These are phyloP conservation scores for Amitus sp. DNA, from an alignment of 2,888 invertebrate species.

Conservation along the genomic window DNA sequence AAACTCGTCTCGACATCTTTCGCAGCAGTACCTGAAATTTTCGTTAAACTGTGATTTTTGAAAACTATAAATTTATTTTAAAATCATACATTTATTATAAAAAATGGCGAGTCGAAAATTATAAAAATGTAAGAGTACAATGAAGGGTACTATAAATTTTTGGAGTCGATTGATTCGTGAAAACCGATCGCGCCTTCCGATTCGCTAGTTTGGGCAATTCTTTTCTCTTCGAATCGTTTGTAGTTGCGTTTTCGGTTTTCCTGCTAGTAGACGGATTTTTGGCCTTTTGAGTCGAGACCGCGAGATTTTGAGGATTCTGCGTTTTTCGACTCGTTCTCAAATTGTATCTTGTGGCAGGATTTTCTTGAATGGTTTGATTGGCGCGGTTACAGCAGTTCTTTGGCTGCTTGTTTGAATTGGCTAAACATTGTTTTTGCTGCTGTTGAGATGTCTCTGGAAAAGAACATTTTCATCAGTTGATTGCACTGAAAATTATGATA, in stretches of 20 bases:
- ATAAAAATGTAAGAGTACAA: not conserved
- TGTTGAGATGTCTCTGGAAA: not conserved
- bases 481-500: not conserved
- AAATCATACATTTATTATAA: not conserved
- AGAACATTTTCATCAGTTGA: no score
- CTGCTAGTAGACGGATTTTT: not conserved
- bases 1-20: not conserved
- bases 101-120: not conserved
- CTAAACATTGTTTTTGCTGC: not conserved
- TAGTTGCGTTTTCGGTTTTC: not conserved
- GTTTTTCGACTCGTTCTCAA: not conserved
- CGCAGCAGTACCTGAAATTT: not conserved
- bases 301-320: not conserved
- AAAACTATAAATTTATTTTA: not conserved
- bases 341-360: not conserved
- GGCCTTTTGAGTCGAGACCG: not conserved
- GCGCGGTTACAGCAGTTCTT: not conserved
- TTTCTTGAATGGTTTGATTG: not conserved
- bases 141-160: no score
- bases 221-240: not conserved
- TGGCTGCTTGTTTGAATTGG: not conserved
- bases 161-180: not conserved
- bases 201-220: not conserved
- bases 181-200: slow-evolving; percentile 1
- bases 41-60: not conserved